Conservation (phyloP, 2,797 vertebrate species). For the Kryptolebias ocellatus region DNA sequence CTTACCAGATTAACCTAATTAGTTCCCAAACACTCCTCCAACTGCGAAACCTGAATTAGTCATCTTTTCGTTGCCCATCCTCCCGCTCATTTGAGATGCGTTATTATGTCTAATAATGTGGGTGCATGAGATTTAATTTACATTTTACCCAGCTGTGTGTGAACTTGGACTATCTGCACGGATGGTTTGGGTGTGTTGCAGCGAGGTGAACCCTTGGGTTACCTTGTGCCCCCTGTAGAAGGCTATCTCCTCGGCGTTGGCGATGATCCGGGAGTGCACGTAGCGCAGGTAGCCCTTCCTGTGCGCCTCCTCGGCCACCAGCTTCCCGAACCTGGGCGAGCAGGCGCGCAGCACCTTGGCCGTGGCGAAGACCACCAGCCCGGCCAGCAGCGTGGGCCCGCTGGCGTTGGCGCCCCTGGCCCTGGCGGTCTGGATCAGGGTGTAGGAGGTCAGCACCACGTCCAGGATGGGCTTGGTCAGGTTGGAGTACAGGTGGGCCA, state of each 20-base stretch:
- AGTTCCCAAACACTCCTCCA: too few relatives aligned
- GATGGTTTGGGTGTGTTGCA: too few relatives aligned
- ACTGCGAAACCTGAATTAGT: too few relatives aligned
- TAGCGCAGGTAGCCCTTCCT: conserved; percentile 94
- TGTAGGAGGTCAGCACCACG: conserved; percentile 94
- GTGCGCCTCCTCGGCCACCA: conserved; percentile 97
- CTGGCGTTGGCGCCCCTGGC: conserved; percentile 91
- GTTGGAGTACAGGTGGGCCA: conserved; percentile 97
- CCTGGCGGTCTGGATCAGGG: conserved; percentile 91
- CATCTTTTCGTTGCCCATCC: too few relatives aligned
- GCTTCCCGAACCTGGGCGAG: conserved; percentile 93
- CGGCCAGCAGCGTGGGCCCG: conserved; percentile 92
- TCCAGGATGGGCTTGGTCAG: conserved; percentile 98
- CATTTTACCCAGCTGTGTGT: too few relatives aligned
- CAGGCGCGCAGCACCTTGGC: conserved; percentile 94
- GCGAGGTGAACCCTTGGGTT: conserved; percentile 30
- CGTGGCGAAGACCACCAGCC: conserved; percentile 92
- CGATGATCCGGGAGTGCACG: conserved; percentile 95
- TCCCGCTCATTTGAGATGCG: too few relatives aligned
- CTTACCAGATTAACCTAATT: too few relatives aligned
- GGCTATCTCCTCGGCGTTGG: conserved; percentile 98
- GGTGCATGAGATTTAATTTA: too few relatives aligned
- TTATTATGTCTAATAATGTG: too few relatives aligned
- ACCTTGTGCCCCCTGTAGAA: conserved; percentile 98
- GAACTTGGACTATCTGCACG: too few relatives aligned